Evolutionary conservation across 30 jellyfish, hydroid and myxozoan species (phyloP).

Genomic region (Pelagia noctiluca): DNA sequence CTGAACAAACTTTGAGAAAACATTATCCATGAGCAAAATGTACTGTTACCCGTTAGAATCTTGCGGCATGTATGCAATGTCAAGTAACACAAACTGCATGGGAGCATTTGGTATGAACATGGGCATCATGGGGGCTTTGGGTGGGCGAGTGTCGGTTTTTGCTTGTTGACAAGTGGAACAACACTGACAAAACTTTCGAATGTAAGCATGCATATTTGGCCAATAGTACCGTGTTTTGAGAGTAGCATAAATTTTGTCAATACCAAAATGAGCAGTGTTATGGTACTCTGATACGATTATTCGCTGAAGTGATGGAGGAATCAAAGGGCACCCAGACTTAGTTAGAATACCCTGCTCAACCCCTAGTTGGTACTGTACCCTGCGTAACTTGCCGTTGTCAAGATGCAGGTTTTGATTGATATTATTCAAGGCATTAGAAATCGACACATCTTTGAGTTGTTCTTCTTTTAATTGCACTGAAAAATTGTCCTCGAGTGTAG

Average conservation of each 20-base stretch:
- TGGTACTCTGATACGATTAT: not conserved
- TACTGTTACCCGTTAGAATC: conserved; percentile 37
- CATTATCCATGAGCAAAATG: conserved; percentile 36
- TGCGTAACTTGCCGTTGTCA: conserved; percentile 5
- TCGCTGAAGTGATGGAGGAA: conserved; percentile 47
- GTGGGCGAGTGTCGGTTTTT: conserved; percentile 47
- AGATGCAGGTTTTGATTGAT: not conserved
- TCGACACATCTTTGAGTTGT: conserved; percentile 17
- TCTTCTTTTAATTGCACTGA: conserved; percentile 11
- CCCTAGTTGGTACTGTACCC: conserved; percentile 37
- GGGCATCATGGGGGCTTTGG: conserved; percentile 62
- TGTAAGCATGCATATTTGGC: conserved; percentile 40
- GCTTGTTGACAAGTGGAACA: conserved; percentile 45
- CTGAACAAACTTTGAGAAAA: too few relatives aligned
- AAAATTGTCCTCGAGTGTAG: conserved; percentile 18
- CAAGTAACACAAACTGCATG: conserved; percentile 32
- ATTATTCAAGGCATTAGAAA: not conserved
- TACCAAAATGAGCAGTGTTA: conserved; percentile 7
- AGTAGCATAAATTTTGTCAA: not conserved
- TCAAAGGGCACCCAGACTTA: conserved; percentile 39
- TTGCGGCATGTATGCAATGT: conserved; percentile 18
- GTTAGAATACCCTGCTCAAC: conserved; percentile 34
- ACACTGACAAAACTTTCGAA: not conserved
- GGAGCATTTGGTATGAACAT: conserved; percentile 46
- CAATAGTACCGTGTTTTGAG: conserved; percentile 35